Evolutionary conservation across 2,888 invertebrate genomes (phyloP).

Genomic region (Hesperia comma): DNA sequence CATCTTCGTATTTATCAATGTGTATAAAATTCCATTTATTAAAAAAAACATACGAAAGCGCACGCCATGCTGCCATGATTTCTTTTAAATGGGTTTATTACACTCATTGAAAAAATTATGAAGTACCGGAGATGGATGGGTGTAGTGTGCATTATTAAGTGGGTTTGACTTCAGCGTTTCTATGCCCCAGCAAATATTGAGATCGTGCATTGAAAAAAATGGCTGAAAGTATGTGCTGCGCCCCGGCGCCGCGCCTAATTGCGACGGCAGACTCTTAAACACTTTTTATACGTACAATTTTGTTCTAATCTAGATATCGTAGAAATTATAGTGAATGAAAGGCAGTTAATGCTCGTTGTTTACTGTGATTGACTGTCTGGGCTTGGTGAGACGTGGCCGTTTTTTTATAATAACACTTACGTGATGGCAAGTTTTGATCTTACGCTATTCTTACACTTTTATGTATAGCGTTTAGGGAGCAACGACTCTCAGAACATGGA

Average conservation of each 20-base stretch:
- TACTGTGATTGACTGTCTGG: background rate
- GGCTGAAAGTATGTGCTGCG: constrained; percentile 50
- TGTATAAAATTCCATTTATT: background rate
- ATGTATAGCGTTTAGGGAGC: too few species aligned
- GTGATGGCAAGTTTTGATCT: too few species aligned
- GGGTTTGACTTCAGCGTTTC: background rate
- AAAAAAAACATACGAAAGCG: background rate
- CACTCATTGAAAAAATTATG: constrained; percentile 1
- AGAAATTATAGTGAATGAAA: constrained; percentile 11
- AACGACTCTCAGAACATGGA: too few species aligned
- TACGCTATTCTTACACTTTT: too few species aligned
- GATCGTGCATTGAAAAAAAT: constrained; percentile 52
- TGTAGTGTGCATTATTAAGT: background rate
- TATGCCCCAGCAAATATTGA: constrained; percentile 46
- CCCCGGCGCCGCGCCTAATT: constrained; percentile 44
- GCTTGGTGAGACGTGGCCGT: too few species aligned
- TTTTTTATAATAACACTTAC: too few species aligned
- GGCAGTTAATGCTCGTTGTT: constrained; percentile 1
- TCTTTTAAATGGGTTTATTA: constrained; percentile 8
- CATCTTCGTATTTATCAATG: background rate
- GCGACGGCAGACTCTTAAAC: constrained; percentile 37
- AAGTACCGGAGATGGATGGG: background rate
- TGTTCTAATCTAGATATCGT: constrained; percentile 43
- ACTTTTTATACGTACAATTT: constrained; percentile 42
- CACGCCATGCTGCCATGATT: background rate